Percentiles rank a stretch among this genome's conserved stretches.
These are phyloP conservation scores for Rotaria sp. DNA, from an alignment of 2,888 invertebrate genomes.

Conservation along the genomic window DNA sequence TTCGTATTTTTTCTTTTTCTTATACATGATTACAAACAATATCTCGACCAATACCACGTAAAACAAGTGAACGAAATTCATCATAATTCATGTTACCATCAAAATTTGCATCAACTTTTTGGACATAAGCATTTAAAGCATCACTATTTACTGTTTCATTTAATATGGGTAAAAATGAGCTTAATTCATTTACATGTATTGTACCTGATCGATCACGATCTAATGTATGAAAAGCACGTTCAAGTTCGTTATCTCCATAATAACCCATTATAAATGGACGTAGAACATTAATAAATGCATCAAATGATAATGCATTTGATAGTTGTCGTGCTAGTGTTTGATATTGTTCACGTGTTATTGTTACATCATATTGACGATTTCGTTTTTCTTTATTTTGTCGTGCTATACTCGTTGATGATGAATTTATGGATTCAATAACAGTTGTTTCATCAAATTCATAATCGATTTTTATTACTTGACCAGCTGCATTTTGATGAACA, in stretches of 20 bases:
- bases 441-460: not conserved
- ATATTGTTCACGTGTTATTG: slow-evolving; percentile 1
- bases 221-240: not conserved
- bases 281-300: slow-evolving; percentile 13
- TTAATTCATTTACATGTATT: not conserved
- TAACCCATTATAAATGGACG: slow-evolving; percentile 3
- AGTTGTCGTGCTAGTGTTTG: not conserved
- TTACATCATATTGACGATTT: slow-evolving; percentile 1
- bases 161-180: not conserved
- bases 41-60: slow-evolving; percentile 23
- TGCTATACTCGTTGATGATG: not conserved
- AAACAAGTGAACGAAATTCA: slow-evolving; percentile 20
- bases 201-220: slow-evolving; percentile 17
- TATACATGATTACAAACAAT: slow-evolving; percentile 13
- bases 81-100: slow-evolving; percentile 12
- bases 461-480: not conserved
- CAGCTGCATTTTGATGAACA: not conserved
- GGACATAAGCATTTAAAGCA: not conserved
- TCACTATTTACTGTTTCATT: not conserved
- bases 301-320: not conserved
- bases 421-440: not conserved
- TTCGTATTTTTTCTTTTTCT: not conserved
- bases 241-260: not conserved
- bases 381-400: not conserved
- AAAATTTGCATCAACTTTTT: slow-evolving; percentile 1